These are phyloP conservation scores for Aphodius sticticus DNA, from an alignment of 2,888 invertebrate species.

Conservation along the genomic window DNA sequence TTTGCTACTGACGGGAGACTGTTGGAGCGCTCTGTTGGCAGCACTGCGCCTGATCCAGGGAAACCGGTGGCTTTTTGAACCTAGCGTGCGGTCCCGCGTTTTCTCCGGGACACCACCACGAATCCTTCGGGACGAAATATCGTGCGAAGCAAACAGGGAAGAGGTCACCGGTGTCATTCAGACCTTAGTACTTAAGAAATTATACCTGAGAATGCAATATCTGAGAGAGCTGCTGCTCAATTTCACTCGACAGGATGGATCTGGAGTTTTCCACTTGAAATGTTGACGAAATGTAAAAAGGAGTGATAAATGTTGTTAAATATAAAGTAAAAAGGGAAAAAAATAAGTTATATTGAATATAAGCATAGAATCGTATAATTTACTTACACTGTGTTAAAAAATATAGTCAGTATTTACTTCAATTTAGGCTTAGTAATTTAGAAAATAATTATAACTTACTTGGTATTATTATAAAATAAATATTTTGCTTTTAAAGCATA, in stretches of 20 bases:
- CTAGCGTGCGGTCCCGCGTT: not conserved
- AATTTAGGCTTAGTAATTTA: too few species aligned
- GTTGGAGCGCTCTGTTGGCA: not conserved
- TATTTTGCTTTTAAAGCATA: too few species aligned
- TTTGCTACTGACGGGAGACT: not conserved
- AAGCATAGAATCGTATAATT: too few species aligned
- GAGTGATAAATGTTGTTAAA: too few species aligned
- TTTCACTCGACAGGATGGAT: not conserved
- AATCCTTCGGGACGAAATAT: not conserved
- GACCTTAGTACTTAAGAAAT: not conserved
- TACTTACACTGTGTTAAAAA: too few species aligned
- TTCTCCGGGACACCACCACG: not conserved
- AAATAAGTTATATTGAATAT: too few species aligned
- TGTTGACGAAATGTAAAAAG: too few species aligned
- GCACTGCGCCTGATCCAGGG: not conserved
- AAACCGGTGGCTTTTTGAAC: not conserved
- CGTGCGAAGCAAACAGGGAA: not conserved
- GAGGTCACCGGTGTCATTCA: not conserved
- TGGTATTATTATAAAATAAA: too few species aligned
- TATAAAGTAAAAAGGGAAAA: too few species aligned
- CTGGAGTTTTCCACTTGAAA: too few species aligned
- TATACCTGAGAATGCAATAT: not conserved
- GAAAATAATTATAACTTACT: too few species aligned
- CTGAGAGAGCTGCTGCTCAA: not conserved
- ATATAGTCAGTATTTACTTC: too few species aligned